phyloP scores from a whole-genome alignment of 2,797 vertebrate genomes.

The Phrynocephalus vlangalii region DNA sequence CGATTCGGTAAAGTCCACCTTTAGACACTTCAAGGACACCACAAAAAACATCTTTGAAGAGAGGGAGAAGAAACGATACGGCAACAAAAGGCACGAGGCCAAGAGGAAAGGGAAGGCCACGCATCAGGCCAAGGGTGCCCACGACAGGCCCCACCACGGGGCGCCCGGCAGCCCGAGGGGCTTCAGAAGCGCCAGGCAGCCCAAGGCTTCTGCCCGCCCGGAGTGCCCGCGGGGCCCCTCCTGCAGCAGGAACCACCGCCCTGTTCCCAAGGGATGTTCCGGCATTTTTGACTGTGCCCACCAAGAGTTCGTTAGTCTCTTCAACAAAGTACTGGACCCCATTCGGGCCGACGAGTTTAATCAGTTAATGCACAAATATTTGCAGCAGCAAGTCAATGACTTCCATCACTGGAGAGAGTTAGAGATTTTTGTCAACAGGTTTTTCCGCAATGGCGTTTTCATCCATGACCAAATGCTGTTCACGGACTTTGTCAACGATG shows the following conservation, averaged over 20 bases:
- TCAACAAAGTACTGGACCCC: constrained; percentile 87
- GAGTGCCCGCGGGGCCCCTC: constrained; percentile 52
- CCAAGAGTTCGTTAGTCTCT: constrained; percentile 88
- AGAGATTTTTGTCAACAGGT: constrained; percentile 87
- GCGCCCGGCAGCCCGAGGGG: constrained; percentile 66
- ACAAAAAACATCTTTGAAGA: constrained; percentile 89
- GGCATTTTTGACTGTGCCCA: constrained; percentile 89
- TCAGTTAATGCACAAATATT: constrained; percentile 88
- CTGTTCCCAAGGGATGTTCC: constrained; percentile 81
- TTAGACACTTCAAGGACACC: constrained; percentile 92
- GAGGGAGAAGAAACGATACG: constrained; percentile 76
- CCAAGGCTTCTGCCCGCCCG: constrained; percentile 28
- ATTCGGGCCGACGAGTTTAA: constrained; percentile 90
- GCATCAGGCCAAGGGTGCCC: constrained; percentile 68
- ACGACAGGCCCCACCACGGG: constrained; percentile 72
- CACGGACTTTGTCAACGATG: constrained; percentile 91
- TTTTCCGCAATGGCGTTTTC: constrained; percentile 93
- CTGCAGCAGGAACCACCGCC: constrained; percentile 59
- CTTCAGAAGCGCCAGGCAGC: constrained; percentile 55
- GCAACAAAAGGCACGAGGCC: constrained; percentile 71
- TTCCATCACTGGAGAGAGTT: constrained; percentile 95
- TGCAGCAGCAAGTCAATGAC: constrained; percentile 88
- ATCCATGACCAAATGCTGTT: constrained; percentile 96
- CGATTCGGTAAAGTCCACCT: constrained; percentile 95
- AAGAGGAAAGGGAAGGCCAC: constrained; percentile 75